Base-by-base conservation (phyloP, 1,140 invertebrate species). In the Lepidurus couesii region DNA sequence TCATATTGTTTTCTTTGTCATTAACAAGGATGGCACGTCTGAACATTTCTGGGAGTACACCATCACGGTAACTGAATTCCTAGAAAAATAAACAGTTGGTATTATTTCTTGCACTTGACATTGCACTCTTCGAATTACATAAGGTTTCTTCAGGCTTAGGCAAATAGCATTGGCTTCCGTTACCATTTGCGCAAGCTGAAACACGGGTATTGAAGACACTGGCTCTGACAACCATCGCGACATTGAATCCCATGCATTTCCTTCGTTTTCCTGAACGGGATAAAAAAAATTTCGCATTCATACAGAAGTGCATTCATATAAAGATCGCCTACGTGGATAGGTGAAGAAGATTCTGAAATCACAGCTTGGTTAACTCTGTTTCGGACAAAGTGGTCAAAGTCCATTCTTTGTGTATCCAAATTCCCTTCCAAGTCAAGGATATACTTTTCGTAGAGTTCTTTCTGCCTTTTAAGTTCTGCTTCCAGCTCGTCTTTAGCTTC, bases 151-250 rank as follows among this genome's bases (percentile, higher is more conserved):
- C 9, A 77, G 34, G 21, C 44, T 45, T 11, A 21, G 45, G 34
- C 76, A 77, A 77, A 77, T 47, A 1, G 76, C 76, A 45, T 47
- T 77, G 7, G 21, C 42, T 42, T 77, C 76, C 21, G 24, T 77
- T 24, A 77, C 24, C 76, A 77, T 77, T 13, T 24, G 34, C 34
- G 42, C 34, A 47, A 77, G 45, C 16, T 53, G n/a, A 45, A 77
- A 77, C 16, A 65, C 45, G 16, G 76, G 65, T 77, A 53, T 65
- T 26, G 45, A 26, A 26, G 34, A 45, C 6, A 21, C 26, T 26
- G 75, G 26, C 26, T 44, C 26, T 8, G 2, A 75, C 16, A 16
- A 75, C 43, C 16, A 16, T 75, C 43, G 8, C 5, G n/a, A 75
- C n/a, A 74, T 42, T 16, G 16, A 26, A 26, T 3, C 42, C 6